Evolutionary conservation across 2,113 vertebrate genomes (phyloP), one percentile per base, ranked within the genome.

Genomic region (Gymnocephalus cernua): DNA sequence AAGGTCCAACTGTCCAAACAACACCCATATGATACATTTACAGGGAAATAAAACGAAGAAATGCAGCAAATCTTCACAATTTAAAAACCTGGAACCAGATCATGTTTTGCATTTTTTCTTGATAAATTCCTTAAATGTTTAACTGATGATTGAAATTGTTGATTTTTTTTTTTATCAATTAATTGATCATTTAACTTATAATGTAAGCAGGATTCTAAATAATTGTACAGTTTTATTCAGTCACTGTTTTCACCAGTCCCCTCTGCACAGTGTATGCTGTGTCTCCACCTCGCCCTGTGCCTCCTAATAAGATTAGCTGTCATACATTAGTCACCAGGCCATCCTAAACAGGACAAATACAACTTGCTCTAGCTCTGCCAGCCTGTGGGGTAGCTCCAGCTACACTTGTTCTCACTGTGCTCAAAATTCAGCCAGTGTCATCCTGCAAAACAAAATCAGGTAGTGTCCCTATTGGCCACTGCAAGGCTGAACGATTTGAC

Each of bases 281-380:
- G 61, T 76, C 79, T 63, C 75, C 23, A 67, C 75, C 45, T 18
- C 76, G 63, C 38, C 50, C 45, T 51, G 29, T 70, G 50, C 69
- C 56, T 75, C 51, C n/a, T 92, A 90, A 93, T 71, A 18, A 80
- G 90, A 91, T 93, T 87, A 91, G 48, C 63, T 65, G 79, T 74
- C 67, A 61, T 82, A 66, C 82, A 62, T 82, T 78, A 63, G 83
- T 82, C 70, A 79, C 80, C 25, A 25, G 80, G 57, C 59, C 64
- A 13, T 83, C 67, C 45, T 72, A 4, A 75, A 68, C 58, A 32
- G 78, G 65, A 68, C 65, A 35, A 48, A 15, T 19, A 35, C 64
- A 4, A 29, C 59, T 44, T 6, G 0, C 61, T 64, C 16, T 10
- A 21, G 50, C 62, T 81, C 59, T 66, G 81, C 25, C 44, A 56